Evolutionary conservation across 2,888 invertebrate genomes (phyloP).

Genomic region (Campaea margaritaria): DNA sequence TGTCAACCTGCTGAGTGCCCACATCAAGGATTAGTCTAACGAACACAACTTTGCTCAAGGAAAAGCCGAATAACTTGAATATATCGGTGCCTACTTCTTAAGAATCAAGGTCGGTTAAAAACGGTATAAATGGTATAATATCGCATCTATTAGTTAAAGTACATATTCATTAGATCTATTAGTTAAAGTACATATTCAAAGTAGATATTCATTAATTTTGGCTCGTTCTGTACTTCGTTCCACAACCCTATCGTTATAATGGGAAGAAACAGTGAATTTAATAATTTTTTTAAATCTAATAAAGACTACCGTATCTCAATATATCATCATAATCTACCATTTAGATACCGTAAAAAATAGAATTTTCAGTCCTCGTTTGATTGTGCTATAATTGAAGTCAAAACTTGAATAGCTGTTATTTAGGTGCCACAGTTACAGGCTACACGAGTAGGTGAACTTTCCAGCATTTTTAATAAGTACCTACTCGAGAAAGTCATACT

Average conservation of each 20-base stretch:
- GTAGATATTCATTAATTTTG: too few species aligned
- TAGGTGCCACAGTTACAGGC: constrained; percentile 47
- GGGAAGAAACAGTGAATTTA: too few species aligned
- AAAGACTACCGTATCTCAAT: too few species aligned
- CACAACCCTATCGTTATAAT: too few species aligned
- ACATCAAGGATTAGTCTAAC: constrained; percentile 54
- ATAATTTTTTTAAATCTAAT: too few species aligned
- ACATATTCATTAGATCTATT: too few species aligned
- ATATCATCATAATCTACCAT: too few species aligned
- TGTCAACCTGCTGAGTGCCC: constrained; percentile 7
- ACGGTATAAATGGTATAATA: too few species aligned
- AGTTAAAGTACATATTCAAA: too few species aligned
- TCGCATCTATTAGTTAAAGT: too few species aligned
- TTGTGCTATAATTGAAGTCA: constrained; percentile 54
- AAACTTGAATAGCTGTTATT: constrained; percentile 60
- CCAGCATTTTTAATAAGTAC: constrained; percentile 35
- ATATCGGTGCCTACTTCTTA: background rate
- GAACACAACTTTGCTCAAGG: constrained; percentile 36
- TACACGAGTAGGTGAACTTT: constrained; percentile 42
- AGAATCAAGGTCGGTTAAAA: background rate
- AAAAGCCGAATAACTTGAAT: background rate
- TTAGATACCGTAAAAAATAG: background rate
- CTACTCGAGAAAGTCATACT: constrained; percentile 22
- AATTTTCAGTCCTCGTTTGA: constrained; percentile 8
- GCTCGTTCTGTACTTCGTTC: too few species aligned